Evolutionary conservation across 2,113 vertebrate species (phyloP).

Genomic region (Myodes glareolus): DNA sequence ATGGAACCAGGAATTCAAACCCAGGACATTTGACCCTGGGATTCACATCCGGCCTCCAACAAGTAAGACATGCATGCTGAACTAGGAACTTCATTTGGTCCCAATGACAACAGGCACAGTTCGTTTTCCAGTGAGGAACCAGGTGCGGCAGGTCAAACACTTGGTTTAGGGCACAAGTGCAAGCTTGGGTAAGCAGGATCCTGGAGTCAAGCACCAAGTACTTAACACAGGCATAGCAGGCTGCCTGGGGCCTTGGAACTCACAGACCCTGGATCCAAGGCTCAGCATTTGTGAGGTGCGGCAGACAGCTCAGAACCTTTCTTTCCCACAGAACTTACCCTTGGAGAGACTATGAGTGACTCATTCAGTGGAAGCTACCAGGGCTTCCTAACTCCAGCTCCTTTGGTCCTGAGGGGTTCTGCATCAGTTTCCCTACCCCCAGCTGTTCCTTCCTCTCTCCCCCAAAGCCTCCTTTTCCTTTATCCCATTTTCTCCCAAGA

Average conservation of each 20-base stretch:
- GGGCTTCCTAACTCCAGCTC: background rate
- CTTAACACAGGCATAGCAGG: background rate
- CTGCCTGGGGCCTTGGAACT: background rate
- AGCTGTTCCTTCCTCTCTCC: background rate
- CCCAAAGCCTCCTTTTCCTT: background rate
- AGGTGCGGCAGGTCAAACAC: background rate
- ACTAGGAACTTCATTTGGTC: background rate
- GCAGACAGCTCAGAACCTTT: background rate
- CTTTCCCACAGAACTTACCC: background rate
- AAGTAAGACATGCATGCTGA: background rate
- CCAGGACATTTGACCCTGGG: background rate
- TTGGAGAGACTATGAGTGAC: background rate
- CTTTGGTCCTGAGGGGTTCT: background rate
- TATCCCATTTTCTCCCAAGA: background rate
- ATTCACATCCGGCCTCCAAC: background rate
- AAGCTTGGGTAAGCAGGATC: background rate
- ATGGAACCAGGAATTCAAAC: background rate
- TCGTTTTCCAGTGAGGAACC: slow-evolving; percentile 5
- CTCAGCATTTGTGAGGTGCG: background rate
- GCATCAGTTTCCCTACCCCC: background rate
- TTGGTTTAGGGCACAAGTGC: background rate
- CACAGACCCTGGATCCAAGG: background rate
- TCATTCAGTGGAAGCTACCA: background rate
- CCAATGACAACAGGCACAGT: background rate
- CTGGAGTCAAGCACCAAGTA: background rate